phyloP scores from a whole-genome alignment of 1,140 invertebrate species.

The Melipona quadrifasciata region DNA sequence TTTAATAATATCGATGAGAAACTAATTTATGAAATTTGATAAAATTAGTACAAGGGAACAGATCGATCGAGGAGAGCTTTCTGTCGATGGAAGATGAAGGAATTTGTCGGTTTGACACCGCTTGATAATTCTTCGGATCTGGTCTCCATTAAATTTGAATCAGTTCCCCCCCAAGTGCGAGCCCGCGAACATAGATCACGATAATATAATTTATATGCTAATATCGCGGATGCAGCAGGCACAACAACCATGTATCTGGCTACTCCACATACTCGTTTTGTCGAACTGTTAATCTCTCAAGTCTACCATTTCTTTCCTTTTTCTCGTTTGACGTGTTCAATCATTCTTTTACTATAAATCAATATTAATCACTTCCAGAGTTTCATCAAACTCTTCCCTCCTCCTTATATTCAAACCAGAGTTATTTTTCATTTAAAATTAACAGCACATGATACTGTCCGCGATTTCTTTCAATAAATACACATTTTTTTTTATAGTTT shows the following conservation, averaged over 20 bases:
- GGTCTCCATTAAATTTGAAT: conserved; percentile 68
- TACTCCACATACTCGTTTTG: conserved; percentile 16
- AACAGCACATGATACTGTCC: no score
- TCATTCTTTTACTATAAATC: background rate
- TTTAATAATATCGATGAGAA: background rate
- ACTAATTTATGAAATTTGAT: background rate
- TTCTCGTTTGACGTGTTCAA: background rate
- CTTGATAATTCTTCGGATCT: conserved; percentile 36
- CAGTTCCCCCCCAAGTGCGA: conserved; percentile 48
- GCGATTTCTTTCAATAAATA: no score
- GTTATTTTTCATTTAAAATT: no score
- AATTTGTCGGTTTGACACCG: conserved; percentile 41
- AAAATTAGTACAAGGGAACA: background rate
- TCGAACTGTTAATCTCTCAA: background rate
- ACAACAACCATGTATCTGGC: conserved; percentile 41
- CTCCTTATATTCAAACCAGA: no score
- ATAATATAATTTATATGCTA: conserved; percentile 81
- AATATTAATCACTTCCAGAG: background rate
- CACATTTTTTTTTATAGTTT: no score
- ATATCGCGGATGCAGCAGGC: conserved; percentile 65
- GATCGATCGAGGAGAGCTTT: background rate
- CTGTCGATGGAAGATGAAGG: conserved; percentile 30
- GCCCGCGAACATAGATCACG: conserved; percentile 76
- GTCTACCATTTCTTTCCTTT: background rate
- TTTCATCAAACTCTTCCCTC: no score